Evolutionary conservation across 2,888 invertebrate genomes (phyloP), one percentile per base, ranked within the genome.

Genomic region (Pteria penguin): DNA sequence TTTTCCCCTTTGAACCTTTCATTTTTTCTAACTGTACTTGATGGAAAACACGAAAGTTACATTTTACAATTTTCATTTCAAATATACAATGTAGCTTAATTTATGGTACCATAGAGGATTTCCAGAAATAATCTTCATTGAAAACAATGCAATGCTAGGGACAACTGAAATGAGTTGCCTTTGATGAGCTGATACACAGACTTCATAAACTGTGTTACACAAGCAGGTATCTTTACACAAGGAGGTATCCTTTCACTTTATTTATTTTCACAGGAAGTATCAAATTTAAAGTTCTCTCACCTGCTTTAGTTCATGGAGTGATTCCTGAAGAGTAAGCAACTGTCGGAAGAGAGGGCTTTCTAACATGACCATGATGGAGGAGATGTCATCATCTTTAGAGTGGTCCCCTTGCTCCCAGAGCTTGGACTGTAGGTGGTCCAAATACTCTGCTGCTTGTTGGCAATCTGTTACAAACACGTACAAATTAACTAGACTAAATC

Each of bases 291-390:
- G 58, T 4, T 33, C 14, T 5, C 65, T 75, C 55, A 94, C 92
- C 97, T 97, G 84, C 60, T 97, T 96, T 72, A 98, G 93, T 93
- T 97, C 96, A 61, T 95, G 95, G 60, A 98, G 93, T 0, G 98
- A 97, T 91, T 98, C 97, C 93, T 98, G 96, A 77, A 98, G 95
- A 72, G 96, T 96, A 24, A 97, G 96, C 87, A 98, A 96, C 88
- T 96, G 96, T 81, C 96, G 94, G 87, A 98, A 95, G 70, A 98
- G 96, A 2, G 98, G 98, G 93, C 97, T 97, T 88, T 97, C 96
- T 79, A 93, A 90, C 79, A 97, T 94, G 81, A 95, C 96, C 84
- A 97, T 95, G 60, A 97, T 94, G 81, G 96, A 95, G 89, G 95
- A 95, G 72, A 97, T 93, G 90, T 97, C 97, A 90, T 96, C 89